phyloP scores from a whole-genome alignment of 2,888 invertebrate species.

The Plagodis dolabraria region DNA sequence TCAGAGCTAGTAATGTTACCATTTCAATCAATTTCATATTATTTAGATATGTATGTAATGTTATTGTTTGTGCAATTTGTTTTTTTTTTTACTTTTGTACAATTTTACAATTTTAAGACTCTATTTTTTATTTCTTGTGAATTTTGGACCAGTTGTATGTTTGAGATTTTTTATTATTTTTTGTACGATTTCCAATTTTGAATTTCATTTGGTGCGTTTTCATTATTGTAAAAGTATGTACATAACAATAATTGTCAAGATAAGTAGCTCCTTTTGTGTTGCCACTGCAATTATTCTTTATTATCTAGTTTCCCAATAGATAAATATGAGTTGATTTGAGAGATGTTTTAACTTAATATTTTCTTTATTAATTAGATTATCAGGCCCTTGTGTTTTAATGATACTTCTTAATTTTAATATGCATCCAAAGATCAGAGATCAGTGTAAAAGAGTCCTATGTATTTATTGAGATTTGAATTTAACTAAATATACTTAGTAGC shows the following conservation, averaged over 20 bases:
- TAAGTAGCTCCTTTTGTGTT: too few relatives aligned
- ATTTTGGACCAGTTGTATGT: constrained; percentile 50
- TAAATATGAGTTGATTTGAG: constrained; percentile 12
- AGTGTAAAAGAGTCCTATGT: constrained; percentile 28
- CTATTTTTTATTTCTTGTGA: constrained; percentile 65
- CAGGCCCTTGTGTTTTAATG: constrained; percentile 27
- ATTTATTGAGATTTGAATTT: constrained; percentile 36
- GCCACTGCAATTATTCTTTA: too few relatives aligned
- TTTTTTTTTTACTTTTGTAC: constrained; percentile 70
- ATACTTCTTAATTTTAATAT: constrained; percentile 41
- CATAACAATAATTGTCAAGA: constrained; percentile 4
- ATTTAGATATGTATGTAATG: constrained; percentile 50
- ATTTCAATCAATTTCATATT: constrained; percentile 56
- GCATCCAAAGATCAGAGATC: constrained; percentile 42
- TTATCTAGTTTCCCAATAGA: constrained; percentile 9
- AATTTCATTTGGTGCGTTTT: constrained; percentile 50
- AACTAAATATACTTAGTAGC: constrained; percentile 8
- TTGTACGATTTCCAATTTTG: constrained; percentile 40
- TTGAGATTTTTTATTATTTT: constrained; percentile 43
- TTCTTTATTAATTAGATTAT: constrained; percentile 1
- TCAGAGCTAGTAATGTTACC: constrained; percentile 65
- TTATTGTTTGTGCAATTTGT: constrained; percentile 72
- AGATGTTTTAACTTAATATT: constrained; percentile 2
- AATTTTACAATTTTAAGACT: constrained; percentile 57
- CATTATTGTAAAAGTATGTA: constrained; percentile 29